Percentiles rank a stretch among this genome's conserved stretches.
phyloP scores from a whole-genome alignment of 2,797 vertebrate species.

The Phataginus tricuspis region DNA sequence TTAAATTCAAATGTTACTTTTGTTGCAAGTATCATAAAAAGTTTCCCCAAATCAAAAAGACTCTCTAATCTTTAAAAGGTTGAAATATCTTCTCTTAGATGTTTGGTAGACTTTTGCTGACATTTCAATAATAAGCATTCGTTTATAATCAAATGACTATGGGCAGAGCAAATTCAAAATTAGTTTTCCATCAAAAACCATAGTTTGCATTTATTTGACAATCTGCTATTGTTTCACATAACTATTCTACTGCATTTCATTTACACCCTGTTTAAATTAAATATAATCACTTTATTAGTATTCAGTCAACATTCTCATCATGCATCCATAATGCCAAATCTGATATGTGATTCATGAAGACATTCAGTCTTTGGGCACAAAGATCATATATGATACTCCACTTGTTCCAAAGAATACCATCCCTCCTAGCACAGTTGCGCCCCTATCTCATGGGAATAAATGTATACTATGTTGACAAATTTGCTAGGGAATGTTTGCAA shows the following conservation, averaged over 20 bases:
- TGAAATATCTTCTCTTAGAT: not conserved
- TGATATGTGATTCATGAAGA: not conserved
- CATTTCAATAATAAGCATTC: not conserved
- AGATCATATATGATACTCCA: not conserved
- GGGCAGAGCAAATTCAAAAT: not conserved
- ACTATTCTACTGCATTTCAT: not conserved
- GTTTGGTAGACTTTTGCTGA: not conserved
- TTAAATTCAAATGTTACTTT: not conserved
- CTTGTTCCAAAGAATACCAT: not conserved
- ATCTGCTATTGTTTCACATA: not conserved
- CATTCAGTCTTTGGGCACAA: not conserved
- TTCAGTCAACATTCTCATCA: not conserved
- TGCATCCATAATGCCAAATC: not conserved
- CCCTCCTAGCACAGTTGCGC: not conserved
- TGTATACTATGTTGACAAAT: not conserved
- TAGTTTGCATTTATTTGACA: not conserved
- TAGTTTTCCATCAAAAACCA: not conserved
- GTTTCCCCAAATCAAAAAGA: constrained; percentile 3
- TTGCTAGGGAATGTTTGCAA: not conserved
- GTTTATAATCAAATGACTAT: not conserved
- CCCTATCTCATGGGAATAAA: not conserved
- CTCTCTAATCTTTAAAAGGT: not conserved
- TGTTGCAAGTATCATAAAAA: not conserved
- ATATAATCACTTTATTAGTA: not conserved
- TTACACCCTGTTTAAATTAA: not conserved